Evolutionary conservation across 2,113 vertebrate species (phyloP), one percentile per base, ranked within the genome.

Genomic region (Strigops habroptila): DNA sequence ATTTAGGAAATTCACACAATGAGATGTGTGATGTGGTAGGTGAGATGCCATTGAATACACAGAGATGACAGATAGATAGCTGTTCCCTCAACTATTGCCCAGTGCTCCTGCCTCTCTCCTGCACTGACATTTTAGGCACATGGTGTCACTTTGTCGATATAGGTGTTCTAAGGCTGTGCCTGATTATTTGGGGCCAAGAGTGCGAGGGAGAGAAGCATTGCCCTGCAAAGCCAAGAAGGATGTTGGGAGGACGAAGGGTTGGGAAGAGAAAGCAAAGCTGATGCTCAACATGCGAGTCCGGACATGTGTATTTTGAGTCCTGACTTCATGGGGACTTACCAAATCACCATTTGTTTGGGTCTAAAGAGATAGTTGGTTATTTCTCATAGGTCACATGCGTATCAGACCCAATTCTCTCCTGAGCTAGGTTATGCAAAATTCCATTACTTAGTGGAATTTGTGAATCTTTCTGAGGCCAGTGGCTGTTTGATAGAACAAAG

Each of bases 161-260:
- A 33, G 22, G 9, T 63, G 88, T 93, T 71, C 27, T 41, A 21
- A 30, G 35, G 3, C 51, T 67, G 9, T 70, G 55, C 70, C 67
- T n/a, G 48, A 28, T 37, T n/a, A 6, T 76, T 86, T 80, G 52
- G 43, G 35, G 17, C 16, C 37, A 68, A 43, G 43, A 63, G 35
- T 9, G 48, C 62, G 35, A 60, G 37, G 23, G 31, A 49, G 75
- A 48, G 65, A 11, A 70, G 15, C 27, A 35, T 86, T 27, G 35
- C 28, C 21, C 37, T 55, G 52, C 12, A 71, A 68, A 80, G 48
- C 37, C 43, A 64, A 49, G 27, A 41, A 22, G 21, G 31, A 17
- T 0, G 0, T 22, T 12, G 7, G 2, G 11, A 9, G 8, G 3
- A 28, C 0, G 0, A 62, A 48, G 48, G 43, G 2, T 12, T 67